These are phyloP conservation scores for Drosophila busckii DNA, from an alignment of 1,140 invertebrate genomes.

Conservation along the genomic window DNA sequence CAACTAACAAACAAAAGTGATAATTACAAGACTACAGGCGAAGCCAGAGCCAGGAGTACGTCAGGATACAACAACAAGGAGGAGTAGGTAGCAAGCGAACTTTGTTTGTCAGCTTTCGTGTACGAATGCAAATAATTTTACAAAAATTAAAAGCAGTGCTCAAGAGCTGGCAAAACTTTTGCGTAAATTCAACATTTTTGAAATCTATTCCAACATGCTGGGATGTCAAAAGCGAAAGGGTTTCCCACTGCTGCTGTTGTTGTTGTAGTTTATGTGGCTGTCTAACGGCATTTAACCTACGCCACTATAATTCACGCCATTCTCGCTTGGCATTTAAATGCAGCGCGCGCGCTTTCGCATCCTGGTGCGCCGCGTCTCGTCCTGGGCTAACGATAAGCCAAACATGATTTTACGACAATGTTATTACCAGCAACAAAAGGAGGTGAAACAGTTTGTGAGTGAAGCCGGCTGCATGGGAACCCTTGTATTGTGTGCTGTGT, in stretches of 20 bases:
- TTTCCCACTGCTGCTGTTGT: conserved; percentile 14
- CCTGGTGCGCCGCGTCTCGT: conserved; percentile 5
- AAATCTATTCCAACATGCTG: conserved; percentile 19
- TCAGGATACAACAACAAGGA: background rate
- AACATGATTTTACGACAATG: conserved; percentile 78
- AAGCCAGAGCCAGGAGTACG: background rate
- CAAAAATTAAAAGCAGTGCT: conserved; percentile 75
- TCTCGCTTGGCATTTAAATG: conserved; percentile 71
- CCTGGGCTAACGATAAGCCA: conserved; percentile 64
- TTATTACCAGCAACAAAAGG: conserved; percentile 57
- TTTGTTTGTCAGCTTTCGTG: conserved; percentile 52
- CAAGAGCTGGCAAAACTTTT: conserved; percentile 42
- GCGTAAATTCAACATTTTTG: conserved; percentile 41
- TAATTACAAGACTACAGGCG: conserved; percentile 76
- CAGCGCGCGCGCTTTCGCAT: conserved; percentile 36
- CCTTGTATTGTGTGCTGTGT: conserved; percentile 55
- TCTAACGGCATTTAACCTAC: conserved; percentile 78
- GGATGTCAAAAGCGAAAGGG: conserved; percentile 54
- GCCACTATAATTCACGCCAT: conserved; percentile 76
- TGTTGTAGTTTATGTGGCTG: conserved; percentile 65
- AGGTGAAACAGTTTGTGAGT: background rate
- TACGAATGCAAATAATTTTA: conserved; percentile 67
- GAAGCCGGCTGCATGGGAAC: background rate
- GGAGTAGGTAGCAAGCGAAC: conserved; percentile 4
- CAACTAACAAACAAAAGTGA: conserved; percentile 75